These are phyloP conservation scores for Pardosa pseudoannulata DNA, from an alignment of 2,888 invertebrate species.

Conservation along the genomic window DNA sequence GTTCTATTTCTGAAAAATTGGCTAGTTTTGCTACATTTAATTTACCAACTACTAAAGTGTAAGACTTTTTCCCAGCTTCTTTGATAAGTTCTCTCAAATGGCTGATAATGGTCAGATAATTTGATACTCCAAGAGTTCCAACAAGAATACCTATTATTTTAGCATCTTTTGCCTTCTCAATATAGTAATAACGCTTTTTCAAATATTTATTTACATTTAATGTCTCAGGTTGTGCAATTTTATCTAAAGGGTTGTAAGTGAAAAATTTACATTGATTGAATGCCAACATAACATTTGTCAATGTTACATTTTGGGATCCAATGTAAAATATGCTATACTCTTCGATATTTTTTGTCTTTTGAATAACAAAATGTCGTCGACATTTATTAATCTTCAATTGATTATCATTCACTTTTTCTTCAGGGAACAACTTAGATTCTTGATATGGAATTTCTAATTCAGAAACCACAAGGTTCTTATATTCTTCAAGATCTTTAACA, in stretches of 20 bases:
- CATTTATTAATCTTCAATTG: constrained; percentile 31
- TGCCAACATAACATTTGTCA: constrained; percentile 81
- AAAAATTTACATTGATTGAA: constrained; percentile 77
- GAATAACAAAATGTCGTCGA: constrained; percentile 36
- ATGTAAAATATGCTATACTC: constrained; percentile 83
- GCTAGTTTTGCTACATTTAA: constrained; percentile 96
- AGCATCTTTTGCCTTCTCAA: constrained; percentile 95
- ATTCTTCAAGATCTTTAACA: constrained; percentile 33
- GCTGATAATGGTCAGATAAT: constrained; percentile 86
- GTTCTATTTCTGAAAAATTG: constrained; percentile 95
- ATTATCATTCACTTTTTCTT: background rate
- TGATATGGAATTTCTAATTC: constrained; percentile 42
- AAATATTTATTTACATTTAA: constrained; percentile 78
- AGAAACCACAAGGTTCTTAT: constrained; percentile 55
- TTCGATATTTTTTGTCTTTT: constrained; percentile 75
- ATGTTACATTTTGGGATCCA: constrained; percentile 83
- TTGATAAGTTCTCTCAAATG: constrained; percentile 85
- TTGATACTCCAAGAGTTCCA: constrained; percentile 91
- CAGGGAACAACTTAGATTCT: background rate
- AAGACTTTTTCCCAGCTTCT: constrained; percentile 88
- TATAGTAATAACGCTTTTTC: constrained; percentile 87
- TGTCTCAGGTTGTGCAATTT: constrained; percentile 32
- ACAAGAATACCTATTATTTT: constrained; percentile 90
- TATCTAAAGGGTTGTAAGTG: constrained; percentile 77
- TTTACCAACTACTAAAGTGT: constrained; percentile 94